Evolutionary conservation across 2,888 invertebrate genomes (phyloP).

Genomic region (Seladonia tumulorum): DNA sequence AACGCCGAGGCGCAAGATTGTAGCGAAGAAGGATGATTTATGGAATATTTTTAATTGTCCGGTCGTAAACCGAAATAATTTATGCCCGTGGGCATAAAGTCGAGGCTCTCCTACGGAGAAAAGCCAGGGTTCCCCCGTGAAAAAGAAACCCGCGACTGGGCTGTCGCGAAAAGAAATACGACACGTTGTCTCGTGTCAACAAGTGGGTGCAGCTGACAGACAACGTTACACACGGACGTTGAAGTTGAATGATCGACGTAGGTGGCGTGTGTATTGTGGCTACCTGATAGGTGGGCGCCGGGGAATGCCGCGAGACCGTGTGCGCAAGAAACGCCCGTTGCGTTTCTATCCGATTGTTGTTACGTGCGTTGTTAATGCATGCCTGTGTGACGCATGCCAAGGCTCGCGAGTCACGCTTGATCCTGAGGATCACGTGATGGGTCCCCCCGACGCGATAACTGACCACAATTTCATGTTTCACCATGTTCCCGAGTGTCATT

Average conservation of each 20-base stretch:
- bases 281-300: conserved; percentile 58
- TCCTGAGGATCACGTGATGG: conserved; percentile 61
- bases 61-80: conserved; percentile 8
- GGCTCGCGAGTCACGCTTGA: conserved; percentile 73
- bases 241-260: conserved; percentile 64
- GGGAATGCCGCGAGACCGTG: conserved; percentile 45
- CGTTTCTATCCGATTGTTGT: conserved; percentile 62
- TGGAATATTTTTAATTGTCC: neutral
- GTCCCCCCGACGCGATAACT: conserved; percentile 6
- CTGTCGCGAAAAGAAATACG: conserved; percentile 38
- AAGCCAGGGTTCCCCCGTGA: too few relatives aligned
- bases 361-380: conserved; percentile 56
- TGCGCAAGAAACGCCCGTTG: conserved; percentile 51
- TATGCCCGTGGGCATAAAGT: conserved; percentile 7
- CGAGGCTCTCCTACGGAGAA: neutral
- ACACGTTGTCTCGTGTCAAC: conserved; percentile 47
- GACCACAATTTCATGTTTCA: conserved; percentile 20
- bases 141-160: conserved; percentile 10
- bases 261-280: conserved; percentile 56
- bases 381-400: conserved; percentile 74
- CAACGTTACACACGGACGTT: conserved; percentile 38
- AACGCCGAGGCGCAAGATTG: neutral
- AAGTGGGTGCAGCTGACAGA: conserved; percentile 56
- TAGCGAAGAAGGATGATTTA: neutral
- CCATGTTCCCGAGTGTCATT: conserved; percentile 6